phyloP scores from a whole-genome alignment of 2,888 invertebrate genomes.

The Pterostichus niger region DNA sequence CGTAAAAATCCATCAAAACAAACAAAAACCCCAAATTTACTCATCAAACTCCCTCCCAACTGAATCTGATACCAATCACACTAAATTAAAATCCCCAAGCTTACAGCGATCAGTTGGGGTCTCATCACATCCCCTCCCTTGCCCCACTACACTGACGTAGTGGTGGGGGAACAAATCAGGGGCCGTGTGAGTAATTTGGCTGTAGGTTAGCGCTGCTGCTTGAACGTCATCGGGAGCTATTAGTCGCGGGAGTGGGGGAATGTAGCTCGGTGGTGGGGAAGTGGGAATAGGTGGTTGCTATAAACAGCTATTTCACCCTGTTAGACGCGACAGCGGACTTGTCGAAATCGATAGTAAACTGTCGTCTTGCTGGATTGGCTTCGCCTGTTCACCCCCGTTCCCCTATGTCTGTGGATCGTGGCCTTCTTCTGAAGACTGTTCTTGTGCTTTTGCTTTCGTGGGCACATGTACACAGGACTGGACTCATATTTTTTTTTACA shows the following conservation, averaged over 20 bases:
- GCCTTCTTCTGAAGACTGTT: slow-evolving; percentile 6
- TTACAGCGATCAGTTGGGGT: slow-evolving; percentile 38
- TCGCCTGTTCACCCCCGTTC: slow-evolving; percentile 66
- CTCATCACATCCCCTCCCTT: slow-evolving; percentile 21
- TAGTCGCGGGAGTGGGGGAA: slow-evolving; percentile 26
- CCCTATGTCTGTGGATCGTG: slow-evolving; percentile 5
- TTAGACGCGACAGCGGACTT: slow-evolving; percentile 77
- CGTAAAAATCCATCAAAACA: slow-evolving; percentile 38
- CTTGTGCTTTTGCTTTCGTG: slow-evolving; percentile 53
- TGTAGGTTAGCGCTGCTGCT: slow-evolving; percentile 34
- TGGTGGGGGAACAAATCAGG: slow-evolving; percentile 46
- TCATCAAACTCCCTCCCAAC: slow-evolving; percentile 27
- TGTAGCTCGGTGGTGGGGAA: background rate
- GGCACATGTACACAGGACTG: slow-evolving; percentile 24
- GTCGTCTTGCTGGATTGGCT: slow-evolving; percentile 68
- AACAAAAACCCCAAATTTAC: slow-evolving; percentile 41
- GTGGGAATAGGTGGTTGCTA: slow-evolving; percentile 71
- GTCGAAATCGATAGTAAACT: slow-evolving; percentile 76
- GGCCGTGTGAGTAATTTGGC: slow-evolving; percentile 49
- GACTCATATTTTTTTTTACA: background rate
- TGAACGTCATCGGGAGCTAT: slow-evolving; percentile 33
- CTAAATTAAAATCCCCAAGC: slow-evolving; percentile 53
- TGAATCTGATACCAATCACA: slow-evolving; percentile 57
- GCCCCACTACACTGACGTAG: slow-evolving; percentile 23
- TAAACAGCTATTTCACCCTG: slow-evolving; percentile 77